phyloP scores from a whole-genome alignment of 2,888 invertebrate genomes.

The Sturmia bella region DNA sequence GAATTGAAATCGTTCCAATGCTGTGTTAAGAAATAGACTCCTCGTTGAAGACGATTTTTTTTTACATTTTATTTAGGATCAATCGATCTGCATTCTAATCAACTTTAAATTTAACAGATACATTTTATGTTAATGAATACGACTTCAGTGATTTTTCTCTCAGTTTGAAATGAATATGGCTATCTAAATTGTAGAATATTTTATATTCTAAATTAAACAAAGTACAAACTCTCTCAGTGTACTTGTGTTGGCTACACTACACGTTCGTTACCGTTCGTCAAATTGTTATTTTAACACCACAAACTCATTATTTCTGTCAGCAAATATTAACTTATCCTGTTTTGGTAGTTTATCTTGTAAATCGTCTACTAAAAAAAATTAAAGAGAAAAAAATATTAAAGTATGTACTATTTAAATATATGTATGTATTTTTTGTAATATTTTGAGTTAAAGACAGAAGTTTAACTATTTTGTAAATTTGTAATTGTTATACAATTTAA shows the following conservation, averaged over 20 bases:
- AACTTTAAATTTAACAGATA: too few species aligned
- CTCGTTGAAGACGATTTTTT: too few species aligned
- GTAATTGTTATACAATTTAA: conserved; percentile 5
- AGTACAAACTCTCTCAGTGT: conserved; percentile 22
- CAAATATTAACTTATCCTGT: conserved; percentile 15
- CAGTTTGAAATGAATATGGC: too few species aligned
- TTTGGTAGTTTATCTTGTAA: conserved; percentile 9
- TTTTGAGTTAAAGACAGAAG: background rate
- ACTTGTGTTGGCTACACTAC: conserved; percentile 19
- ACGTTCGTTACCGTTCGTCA: conserved; percentile 1
- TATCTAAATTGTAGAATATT: conserved; percentile 36
- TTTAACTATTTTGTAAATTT: conserved; percentile 21
- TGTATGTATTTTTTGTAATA: conserved; percentile 17
- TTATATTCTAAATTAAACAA: conserved; percentile 10
- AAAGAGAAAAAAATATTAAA: background rate
- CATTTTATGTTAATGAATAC: too few species aligned
- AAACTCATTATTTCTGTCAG: conserved; percentile 15
- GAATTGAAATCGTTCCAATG: too few species aligned
- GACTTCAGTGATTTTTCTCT: too few species aligned
- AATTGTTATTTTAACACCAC: conserved; percentile 17
- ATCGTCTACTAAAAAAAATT: conserved; percentile 14
- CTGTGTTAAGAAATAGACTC: too few species aligned
- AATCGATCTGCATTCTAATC: too few species aligned
- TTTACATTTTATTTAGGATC: too few species aligned
- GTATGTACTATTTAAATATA: background rate